Evolutionary conservation across 2,113 vertebrate species (phyloP).

Genomic region (Perccottus glenii): DNA sequence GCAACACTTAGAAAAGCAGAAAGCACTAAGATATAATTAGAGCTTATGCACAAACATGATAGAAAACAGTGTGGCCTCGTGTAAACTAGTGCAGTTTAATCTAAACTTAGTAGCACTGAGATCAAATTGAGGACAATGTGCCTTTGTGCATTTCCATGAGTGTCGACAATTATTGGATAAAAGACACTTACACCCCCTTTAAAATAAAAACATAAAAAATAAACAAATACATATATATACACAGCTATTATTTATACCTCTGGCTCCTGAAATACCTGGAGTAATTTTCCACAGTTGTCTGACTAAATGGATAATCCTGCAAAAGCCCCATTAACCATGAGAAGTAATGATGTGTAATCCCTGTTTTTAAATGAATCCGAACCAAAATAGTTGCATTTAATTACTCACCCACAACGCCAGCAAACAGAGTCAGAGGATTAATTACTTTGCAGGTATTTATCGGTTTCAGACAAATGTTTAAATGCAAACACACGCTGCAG

Average conservation of each 20-base stretch:
- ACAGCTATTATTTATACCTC: not conserved
- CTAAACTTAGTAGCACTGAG: too few relatives aligned
- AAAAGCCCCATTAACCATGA: not conserved
- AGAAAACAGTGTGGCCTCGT: too few relatives aligned
- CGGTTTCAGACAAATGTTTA: not conserved
- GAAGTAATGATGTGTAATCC: not conserved
- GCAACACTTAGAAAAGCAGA: too few relatives aligned
- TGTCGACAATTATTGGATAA: too few relatives aligned
- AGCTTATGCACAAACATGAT: too few relatives aligned
- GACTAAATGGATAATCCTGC: not conserved
- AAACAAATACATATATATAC: not conserved
- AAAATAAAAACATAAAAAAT: too few relatives aligned
- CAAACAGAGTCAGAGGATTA: not conserved
- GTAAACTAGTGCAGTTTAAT: too few relatives aligned
- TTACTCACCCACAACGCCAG: not conserved
- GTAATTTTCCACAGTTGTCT: constrained; percentile 1
- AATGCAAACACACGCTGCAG: constrained; percentile 1
- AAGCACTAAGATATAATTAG: too few relatives aligned
- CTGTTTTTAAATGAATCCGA: not conserved
- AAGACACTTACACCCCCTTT: too few relatives aligned
- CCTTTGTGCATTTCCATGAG: too few relatives aligned
- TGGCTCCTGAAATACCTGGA: not conserved
- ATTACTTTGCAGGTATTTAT: not conserved
- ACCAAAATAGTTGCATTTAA: not conserved
- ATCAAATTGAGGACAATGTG: too few relatives aligned